These are phyloP conservation scores for Paraplagusia blochii DNA, from an alignment of 2,113 vertebrate species.

Conservation along the genomic window DNA sequence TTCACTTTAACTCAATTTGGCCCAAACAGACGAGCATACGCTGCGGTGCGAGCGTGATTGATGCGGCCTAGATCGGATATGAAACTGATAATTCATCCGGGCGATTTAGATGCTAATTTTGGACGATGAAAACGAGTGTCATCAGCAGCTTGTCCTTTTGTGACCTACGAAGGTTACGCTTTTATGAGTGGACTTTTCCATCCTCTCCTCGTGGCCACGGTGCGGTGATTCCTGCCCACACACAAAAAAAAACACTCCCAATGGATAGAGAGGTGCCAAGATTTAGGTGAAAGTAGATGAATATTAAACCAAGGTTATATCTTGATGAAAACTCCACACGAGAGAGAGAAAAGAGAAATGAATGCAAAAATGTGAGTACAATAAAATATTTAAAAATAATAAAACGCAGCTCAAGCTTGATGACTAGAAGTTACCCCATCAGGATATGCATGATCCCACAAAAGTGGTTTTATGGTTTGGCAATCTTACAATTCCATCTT, in stretches of 20 bases:
- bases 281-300: slow-evolving; percentile 57
- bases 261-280: slow-evolving; percentile 28
- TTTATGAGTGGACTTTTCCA: slow-evolving; percentile 59
- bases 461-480: slow-evolving; percentile 21
- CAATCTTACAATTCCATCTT: slow-evolving; percentile 3
- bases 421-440: slow-evolving; percentile 1
- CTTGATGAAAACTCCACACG: slow-evolving; percentile 44
- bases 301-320: slow-evolving; percentile 49
- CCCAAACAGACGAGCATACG: slow-evolving; percentile 20
- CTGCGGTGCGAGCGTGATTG: slow-evolving; percentile 15
- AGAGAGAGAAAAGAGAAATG: slow-evolving; percentile 19
- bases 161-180: slow-evolving; percentile 54
- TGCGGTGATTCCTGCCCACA: slow-evolving; percentile 30
- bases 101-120: slow-evolving; percentile 26
- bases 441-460: slow-evolving; percentile 33
- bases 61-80: slow-evolving; percentile 25
- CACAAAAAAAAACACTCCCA: slow-evolving; percentile 25
- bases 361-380: slow-evolving; percentile 14
- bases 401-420: not conserved
- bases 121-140: slow-evolving; percentile 18
- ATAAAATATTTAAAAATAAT: slow-evolving; percentile 5
- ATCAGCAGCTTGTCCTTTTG: slow-evolving; percentile 43
- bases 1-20: slow-evolving; percentile 12
- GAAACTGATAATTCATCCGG: slow-evolving; percentile 16
- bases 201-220: slow-evolving; percentile 51